Conservation (phyloP, 2,888 invertebrate species). For the Uropetala carovei region DNA sequence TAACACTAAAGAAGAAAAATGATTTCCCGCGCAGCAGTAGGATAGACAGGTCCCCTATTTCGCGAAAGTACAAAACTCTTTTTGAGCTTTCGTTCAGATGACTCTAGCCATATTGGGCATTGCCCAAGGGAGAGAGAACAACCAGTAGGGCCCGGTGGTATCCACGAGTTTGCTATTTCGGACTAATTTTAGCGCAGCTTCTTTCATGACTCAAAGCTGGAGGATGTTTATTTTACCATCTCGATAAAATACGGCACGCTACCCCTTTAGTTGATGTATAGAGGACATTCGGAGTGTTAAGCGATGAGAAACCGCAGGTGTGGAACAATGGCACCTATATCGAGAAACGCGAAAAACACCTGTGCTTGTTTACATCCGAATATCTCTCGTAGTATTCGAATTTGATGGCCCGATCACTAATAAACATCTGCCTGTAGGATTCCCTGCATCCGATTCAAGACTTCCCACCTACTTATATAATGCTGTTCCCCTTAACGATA, state of each 20-base stretch:
- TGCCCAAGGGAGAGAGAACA: slow-evolving; percentile 30
- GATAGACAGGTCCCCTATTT: not conserved
- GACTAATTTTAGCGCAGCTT: slow-evolving; percentile 54
- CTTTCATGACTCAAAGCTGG: slow-evolving; percentile 38
- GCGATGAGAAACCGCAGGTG: not conserved
- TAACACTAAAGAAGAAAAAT: not conserved
- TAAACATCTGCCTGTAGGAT: no score
- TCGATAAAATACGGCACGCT: slow-evolving; percentile 36
- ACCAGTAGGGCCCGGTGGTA: slow-evolving; percentile 30
- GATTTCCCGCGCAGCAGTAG: not conserved
- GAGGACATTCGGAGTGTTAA: no score
- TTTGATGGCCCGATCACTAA: no score
- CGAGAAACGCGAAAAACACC: no score
- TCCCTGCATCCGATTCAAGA: no score
- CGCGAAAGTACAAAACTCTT: not conserved
- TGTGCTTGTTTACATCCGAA: no score
- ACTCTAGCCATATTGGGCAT: slow-evolving; percentile 39
- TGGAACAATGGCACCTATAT: not conserved
- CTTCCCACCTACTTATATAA: no score
- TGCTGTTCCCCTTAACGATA: no score
- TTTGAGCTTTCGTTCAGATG: not conserved
- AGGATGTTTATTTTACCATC: slow-evolving; percentile 50
- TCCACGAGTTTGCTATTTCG: slow-evolving; percentile 47
- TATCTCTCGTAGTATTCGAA: no score
- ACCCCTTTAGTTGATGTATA: not conserved